Evolutionary conservation across 2,797 vertebrate genomes (phyloP).

Genomic region (Eptatretus atami): DNA sequence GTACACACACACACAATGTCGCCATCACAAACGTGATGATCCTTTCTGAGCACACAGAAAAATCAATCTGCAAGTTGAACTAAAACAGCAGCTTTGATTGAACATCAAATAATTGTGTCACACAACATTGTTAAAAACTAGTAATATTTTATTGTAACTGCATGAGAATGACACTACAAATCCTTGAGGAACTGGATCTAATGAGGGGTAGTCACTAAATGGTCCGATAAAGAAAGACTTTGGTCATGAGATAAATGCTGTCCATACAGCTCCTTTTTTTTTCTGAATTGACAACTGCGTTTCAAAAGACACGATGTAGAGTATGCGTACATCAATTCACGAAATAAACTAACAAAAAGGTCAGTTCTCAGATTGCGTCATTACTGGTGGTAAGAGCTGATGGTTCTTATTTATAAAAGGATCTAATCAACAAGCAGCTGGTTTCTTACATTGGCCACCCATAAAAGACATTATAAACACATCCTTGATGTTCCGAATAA

Average conservation of each 20-base stretch:
- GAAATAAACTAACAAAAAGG: slow-evolving; percentile 5
- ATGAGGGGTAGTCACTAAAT: no score
- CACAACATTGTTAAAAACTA: no score
- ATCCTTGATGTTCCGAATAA: slow-evolving; percentile 5
- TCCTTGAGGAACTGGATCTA: no score
- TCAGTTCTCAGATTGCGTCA: slow-evolving; percentile 1
- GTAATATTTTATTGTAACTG: no score
- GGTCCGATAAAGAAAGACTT: background rate
- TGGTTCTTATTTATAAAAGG: slow-evolving; percentile 4
- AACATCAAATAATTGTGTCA: no score
- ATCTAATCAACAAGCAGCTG: background rate
- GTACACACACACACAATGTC: no score
- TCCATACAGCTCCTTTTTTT: background rate
- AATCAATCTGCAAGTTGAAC: no score
- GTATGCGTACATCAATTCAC: slow-evolving; percentile 6
- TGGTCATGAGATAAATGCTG: slow-evolving; percentile 5
- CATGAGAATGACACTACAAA: no score
- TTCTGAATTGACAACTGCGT: background rate
- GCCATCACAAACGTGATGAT: no score
- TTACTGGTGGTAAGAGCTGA: slow-evolving; percentile 5
- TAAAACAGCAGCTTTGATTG: no score
- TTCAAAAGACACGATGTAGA: slow-evolving; percentile 1
- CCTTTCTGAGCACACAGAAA: no score
- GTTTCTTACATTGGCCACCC: slow-evolving; percentile 5
- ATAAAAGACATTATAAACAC: slow-evolving; percentile 4